Evolutionary conservation across 2,113 vertebrate species (phyloP).

Genomic region (Meles meles): DNA sequence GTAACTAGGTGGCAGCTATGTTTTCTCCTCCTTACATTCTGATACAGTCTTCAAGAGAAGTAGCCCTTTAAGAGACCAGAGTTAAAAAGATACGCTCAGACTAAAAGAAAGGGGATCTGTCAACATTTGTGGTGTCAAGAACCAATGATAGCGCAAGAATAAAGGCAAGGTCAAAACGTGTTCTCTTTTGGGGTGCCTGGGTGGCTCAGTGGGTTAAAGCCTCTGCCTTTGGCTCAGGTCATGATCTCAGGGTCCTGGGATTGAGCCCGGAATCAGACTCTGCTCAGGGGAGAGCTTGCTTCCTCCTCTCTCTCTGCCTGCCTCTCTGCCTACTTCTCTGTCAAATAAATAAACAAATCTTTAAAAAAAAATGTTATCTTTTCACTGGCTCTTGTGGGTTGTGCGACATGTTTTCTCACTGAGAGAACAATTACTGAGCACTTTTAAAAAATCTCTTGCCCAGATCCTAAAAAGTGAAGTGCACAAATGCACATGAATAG

Average conservation of each 20-base stretch:
- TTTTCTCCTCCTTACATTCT: background rate
- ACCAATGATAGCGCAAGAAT: background rate
- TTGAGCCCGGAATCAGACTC: too few species aligned
- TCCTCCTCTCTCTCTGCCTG: too few species aligned
- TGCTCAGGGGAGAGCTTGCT: too few species aligned
- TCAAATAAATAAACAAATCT: too few species aligned
- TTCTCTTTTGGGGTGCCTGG: background rate
- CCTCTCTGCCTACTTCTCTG: too few species aligned
- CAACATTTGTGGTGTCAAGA: background rate
- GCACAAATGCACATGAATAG: background rate
- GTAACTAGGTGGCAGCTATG: accelerated
- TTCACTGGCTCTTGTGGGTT: background rate
- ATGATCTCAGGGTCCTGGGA: too few species aligned
- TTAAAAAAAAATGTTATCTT: background rate
- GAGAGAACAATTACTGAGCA: background rate
- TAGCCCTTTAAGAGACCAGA: background rate
- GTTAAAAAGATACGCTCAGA: background rate
- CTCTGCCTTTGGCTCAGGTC: too few species aligned
- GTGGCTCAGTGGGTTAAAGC: too few species aligned
- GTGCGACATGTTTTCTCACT: background rate
- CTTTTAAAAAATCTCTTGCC: background rate
- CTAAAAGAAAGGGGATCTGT: background rate
- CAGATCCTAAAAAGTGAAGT: background rate
- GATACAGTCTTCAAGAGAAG: background rate
- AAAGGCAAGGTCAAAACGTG: background rate